Percentiles rank a stretch among this genome's conserved stretches.
Conservation (phyloP, 2,113 vertebrate species). For the Nothocercus julius region DNA sequence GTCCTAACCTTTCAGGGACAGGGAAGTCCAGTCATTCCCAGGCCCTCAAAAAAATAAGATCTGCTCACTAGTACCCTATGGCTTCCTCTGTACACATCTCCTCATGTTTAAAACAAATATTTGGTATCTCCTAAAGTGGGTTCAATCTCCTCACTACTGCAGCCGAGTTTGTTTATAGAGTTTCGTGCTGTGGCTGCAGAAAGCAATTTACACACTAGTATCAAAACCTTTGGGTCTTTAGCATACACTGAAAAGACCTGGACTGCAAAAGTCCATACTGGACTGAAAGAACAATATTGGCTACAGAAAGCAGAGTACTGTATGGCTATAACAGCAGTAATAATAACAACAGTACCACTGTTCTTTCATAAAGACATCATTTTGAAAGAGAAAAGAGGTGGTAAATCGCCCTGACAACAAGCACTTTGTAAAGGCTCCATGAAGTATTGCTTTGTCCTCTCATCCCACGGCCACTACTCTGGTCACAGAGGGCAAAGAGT, state of each 20-base stretch:
- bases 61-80: neutral
- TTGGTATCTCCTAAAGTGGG: rapidly evolving
- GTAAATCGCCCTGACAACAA: rapidly evolving
- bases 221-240: neutral
- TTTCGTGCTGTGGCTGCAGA: neutral
- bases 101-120: neutral
- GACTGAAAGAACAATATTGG: neutral
- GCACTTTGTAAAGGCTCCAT: neutral
- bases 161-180: neutral
- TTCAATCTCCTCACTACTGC: neutral
- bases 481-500: neutral
- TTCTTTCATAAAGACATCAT: neutral
- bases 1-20: neutral
- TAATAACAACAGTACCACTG: too few species aligned
- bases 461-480: neutral
- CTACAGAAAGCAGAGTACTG: neutral
- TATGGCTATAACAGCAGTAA: too few species aligned
- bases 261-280: neutral
- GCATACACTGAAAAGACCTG: neutral
- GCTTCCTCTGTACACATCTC: neutral
- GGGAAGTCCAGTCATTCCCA: neutral
- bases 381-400: neutral
- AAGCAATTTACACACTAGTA: neutral
- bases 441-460: neutral
- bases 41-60: neutral